Conservation (phyloP, 2,797 vertebrate genomes). For the Mastacembelus armatus region DNA sequence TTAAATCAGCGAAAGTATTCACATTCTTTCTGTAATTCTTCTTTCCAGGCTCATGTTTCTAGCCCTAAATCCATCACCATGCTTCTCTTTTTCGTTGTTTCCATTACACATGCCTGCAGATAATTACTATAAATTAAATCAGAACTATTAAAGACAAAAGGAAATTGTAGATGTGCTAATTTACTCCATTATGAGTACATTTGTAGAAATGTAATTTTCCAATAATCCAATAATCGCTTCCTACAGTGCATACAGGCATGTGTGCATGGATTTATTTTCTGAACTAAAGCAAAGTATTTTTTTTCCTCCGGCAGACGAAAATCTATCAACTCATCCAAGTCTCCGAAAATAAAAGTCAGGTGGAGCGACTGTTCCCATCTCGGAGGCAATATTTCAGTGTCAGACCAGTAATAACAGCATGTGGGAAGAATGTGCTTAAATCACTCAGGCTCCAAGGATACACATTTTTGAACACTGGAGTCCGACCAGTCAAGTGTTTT, state of each 20-base stretch:
- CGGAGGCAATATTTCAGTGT: constrained; percentile 47
- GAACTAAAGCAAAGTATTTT: constrained; percentile 7
- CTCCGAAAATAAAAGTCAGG: constrained; percentile 47
- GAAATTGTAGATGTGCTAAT: constrained; percentile 49
- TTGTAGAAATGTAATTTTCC: constrained; percentile 47
- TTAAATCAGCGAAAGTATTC: constrained; percentile 27
- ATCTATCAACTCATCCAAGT: constrained; percentile 42
- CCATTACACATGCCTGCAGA: constrained; percentile 37
- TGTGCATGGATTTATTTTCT: constrained; percentile 20
- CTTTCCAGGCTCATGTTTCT: constrained; percentile 27
- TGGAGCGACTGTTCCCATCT: constrained; percentile 42
- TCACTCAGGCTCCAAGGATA: constrained; percentile 48
- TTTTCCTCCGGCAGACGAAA: constrained; percentile 27
- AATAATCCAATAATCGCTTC: constrained; percentile 30
- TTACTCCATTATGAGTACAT: constrained; percentile 45
- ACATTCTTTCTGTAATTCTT: constrained; percentile 28
- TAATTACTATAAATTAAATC: constrained; percentile 62
- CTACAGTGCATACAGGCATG: background rate
- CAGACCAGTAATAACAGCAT: constrained; percentile 39
- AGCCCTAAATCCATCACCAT: constrained; percentile 15
- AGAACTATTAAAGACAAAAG: constrained; percentile 36
- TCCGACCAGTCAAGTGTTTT: constrained; percentile 62
- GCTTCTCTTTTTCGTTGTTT: constrained; percentile 12
- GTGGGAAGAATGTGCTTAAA: constrained; percentile 54
- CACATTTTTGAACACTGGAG: constrained; percentile 46